These are phyloP conservation scores for Leucozona laternaria DNA, from an alignment of 2,888 invertebrate genomes.

Conservation along the genomic window DNA sequence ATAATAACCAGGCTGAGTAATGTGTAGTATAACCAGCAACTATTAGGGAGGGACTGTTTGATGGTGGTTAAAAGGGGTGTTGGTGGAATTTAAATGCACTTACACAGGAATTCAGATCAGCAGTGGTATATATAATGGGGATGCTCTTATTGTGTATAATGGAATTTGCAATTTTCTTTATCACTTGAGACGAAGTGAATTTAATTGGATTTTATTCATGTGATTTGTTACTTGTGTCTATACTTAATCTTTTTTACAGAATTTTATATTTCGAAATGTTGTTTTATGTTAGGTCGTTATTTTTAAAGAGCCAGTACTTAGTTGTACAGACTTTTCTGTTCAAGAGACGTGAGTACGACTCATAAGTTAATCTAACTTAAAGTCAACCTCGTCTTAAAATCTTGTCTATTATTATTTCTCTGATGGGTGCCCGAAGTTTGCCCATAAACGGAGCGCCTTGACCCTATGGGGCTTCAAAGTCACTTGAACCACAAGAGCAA, in stretches of 20 bases:
- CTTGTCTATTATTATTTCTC: no score
- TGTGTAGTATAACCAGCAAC: conserved; percentile 18
- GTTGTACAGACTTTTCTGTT: no score
- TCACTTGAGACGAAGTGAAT: conserved; percentile 28
- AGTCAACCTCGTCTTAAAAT: no score
- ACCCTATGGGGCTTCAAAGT: no score
- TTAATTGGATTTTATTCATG: conserved; percentile 29
- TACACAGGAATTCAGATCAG: conserved; percentile 21
- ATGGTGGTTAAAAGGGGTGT: conserved; percentile 1
- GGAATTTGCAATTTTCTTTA: conserved; percentile 8
- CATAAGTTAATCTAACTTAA: no score
- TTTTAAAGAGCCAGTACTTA: no score
- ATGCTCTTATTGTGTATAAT: conserved; percentile 1
- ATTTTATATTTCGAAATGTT: not conserved
- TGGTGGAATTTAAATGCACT: conserved; percentile 26
- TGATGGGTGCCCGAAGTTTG: no score
- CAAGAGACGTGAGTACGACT: no score
- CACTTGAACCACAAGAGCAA: no score
- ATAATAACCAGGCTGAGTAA: conserved; percentile 59
- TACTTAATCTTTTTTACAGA: not conserved
- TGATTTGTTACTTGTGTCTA: not conserved
- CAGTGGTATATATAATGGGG: conserved; percentile 23
- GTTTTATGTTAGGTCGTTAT: not conserved
- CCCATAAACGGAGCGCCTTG: no score
- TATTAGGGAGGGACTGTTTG: conserved; percentile 15